phyloP scores from a whole-genome alignment of 2,888 invertebrate species.

The Pseudanteris insignis region DNA sequence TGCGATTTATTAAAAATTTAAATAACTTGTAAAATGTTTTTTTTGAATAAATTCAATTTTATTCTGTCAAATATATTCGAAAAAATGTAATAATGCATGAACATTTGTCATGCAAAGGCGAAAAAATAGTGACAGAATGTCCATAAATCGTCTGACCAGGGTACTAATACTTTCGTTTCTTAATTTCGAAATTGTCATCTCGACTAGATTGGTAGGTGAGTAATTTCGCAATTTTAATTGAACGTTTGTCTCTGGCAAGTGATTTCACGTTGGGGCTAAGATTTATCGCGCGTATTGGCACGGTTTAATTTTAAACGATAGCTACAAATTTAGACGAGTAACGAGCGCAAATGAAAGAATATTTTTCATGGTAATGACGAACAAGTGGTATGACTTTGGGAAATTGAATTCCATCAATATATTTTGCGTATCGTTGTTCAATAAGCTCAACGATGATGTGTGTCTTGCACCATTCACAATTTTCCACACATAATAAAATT shows the following conservation, averaged over 20 bases:
- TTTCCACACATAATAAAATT: no score
- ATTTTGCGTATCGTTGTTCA: slow-evolving; percentile 35
- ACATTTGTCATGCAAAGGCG: no score
- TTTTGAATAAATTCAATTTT: no score
- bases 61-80: no score
- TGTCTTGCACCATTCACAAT: slow-evolving; percentile 30
- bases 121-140: no score
- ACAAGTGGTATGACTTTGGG: slow-evolving; percentile 40
- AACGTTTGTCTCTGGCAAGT: slow-evolving; percentile 40
- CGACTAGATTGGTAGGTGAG: slow-evolving; percentile 16
- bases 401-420: slow-evolving; percentile 40
- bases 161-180: slow-evolving; percentile 33
- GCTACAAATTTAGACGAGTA: slow-evolving; percentile 37
- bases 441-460: slow-evolving; percentile 34
- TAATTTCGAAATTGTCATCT: slow-evolving; percentile 31
- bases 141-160: slow-evolving; percentile 21
- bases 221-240: slow-evolving; percentile 34
- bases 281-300: slow-evolving; percentile 41
- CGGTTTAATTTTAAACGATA: slow-evolving; percentile 40
- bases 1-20: no score
- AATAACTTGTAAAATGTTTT: no score
- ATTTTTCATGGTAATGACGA: slow-evolving; percentile 39
- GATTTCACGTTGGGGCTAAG: slow-evolving; percentile 27
- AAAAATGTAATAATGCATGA: no score
- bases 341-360: slow-evolving; percentile 40